These are phyloP conservation scores for Nematolebias whitei DNA, from an alignment of 2,113 vertebrate genomes.

Conservation along the genomic window DNA sequence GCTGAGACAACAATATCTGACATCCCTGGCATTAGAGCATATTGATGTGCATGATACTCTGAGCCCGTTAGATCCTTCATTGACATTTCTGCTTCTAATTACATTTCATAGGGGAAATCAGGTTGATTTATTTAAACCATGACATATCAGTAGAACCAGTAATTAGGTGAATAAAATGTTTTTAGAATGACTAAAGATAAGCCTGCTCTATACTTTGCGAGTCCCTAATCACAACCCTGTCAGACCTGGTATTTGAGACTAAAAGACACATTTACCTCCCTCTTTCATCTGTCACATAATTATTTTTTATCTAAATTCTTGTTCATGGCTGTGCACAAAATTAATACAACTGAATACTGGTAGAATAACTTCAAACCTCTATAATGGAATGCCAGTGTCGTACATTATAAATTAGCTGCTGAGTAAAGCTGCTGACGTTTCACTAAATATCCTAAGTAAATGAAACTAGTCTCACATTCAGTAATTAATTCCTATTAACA, in stretches of 20 bases:
- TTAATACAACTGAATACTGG: conserved; percentile 21
- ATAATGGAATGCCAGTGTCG: conserved; percentile 21
- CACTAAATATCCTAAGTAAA: conserved; percentile 18
- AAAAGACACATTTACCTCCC: conserved; percentile 46
- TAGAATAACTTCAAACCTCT: conserved; percentile 12
- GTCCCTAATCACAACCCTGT: conserved; percentile 44
- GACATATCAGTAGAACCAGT: conserved; percentile 41
- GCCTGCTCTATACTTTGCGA: conserved; percentile 33
- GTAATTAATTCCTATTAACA: not conserved
- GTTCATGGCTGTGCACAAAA: conserved; percentile 24
- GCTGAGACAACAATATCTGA: not conserved
- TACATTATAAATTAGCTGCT: conserved; percentile 20
- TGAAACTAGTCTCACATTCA: conserved; percentile 26
- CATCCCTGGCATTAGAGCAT: not conserved
- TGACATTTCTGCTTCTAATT: conserved; percentile 30
- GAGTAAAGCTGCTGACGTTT: conserved; percentile 21
- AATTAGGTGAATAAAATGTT: conserved; percentile 47
- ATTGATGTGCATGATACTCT: not conserved
- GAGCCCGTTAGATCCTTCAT: conserved; percentile 12
- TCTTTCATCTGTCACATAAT: conserved; percentile 44
- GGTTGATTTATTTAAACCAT: conserved; percentile 41
- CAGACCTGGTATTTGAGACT: conserved; percentile 43
- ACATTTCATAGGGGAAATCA: conserved; percentile 25
- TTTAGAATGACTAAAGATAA: conserved; percentile 31
- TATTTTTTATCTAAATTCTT: conserved; percentile 39